Evolutionary conservation across 2,888 invertebrate genomes (phyloP).

Genomic region (Andrena chrysosceles): DNA sequence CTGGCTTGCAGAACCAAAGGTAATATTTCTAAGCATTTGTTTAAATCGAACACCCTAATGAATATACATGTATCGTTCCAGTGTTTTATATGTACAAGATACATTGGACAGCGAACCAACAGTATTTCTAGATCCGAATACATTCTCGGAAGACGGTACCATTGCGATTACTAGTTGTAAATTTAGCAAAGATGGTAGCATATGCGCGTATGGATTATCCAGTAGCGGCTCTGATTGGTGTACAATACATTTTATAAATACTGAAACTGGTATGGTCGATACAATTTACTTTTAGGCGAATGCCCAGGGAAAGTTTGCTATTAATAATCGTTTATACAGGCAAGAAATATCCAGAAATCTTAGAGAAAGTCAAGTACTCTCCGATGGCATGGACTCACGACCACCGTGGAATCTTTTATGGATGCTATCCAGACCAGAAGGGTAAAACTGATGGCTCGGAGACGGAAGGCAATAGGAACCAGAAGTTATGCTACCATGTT

Average conservation of each 20-base stretch:
- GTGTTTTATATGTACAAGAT: constrained; percentile 96
- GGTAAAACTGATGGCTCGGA: constrained; percentile 97
- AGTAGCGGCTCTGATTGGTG: constrained; percentile 98
- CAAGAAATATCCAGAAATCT: constrained; percentile 94
- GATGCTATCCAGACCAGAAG: constrained; percentile 92
- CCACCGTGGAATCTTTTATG: constrained; percentile 97
- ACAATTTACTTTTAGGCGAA: background rate
- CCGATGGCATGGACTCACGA: constrained; percentile 97
- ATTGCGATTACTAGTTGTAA: constrained; percentile 91
- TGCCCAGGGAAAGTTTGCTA: background rate
- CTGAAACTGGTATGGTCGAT: constrained; percentile 87
- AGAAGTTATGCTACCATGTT: constrained; percentile 97
- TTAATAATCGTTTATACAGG: constrained; percentile 85
- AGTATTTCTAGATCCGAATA: constrained; percentile 98
- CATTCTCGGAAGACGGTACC: constrained; percentile 95
- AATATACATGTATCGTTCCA: constrained; percentile 81
- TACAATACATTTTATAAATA: constrained; percentile 93
- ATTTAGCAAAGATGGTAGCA: constrained; percentile 96
- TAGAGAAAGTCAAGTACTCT: constrained; percentile 97
- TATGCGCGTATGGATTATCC: constrained; percentile 96
- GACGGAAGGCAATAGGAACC: constrained; percentile 94
- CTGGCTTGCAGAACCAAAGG: constrained; percentile 98
- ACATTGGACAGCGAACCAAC: constrained; percentile 90
- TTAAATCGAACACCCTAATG: background rate
- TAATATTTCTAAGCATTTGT: constrained; percentile 79